phyloP scores from a whole-genome alignment of 2,113 vertebrate species.

The Chionodraco myersi region DNA sequence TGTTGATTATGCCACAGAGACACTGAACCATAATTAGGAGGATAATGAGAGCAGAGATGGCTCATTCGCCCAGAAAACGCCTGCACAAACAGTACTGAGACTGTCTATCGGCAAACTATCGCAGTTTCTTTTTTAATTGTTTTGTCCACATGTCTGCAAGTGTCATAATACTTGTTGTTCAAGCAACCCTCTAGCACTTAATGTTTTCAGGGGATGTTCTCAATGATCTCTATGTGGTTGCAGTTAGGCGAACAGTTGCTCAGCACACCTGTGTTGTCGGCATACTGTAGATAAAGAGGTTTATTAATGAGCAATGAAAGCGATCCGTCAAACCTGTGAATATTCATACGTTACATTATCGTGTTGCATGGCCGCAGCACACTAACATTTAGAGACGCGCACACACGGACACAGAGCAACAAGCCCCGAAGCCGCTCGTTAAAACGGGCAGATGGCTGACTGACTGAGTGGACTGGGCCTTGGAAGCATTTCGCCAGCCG shows the following conservation, averaged over 20 bases:
- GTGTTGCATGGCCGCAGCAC: constrained; percentile 3
- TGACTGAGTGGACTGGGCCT: constrained; percentile 68
- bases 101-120: constrained; percentile 47
- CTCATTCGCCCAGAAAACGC: constrained; percentile 76
- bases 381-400: constrained; percentile 21
- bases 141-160: constrained; percentile 52
- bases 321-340: constrained; percentile 72
- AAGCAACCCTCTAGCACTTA: neutral
- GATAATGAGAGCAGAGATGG: constrained; percentile 80
- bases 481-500: constrained; percentile 64
- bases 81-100: constrained; percentile 68
- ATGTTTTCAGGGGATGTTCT: constrained; percentile 13
- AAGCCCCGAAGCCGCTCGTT: constrained; percentile 69
- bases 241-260: constrained; percentile 32
- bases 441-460: constrained; percentile 79
- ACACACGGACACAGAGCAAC: neutral
- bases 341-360: constrained; percentile 52
- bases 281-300: constrained; percentile 40
- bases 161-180: constrained; percentile 51
- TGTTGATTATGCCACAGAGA: constrained; percentile 80
- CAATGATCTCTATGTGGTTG: constrained; percentile 9
- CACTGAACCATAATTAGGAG: constrained; percentile 75
- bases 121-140: constrained; percentile 29
- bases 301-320: constrained; percentile 63
- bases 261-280: constrained; percentile 53